These are phyloP conservation scores for Gambusia holbrooki DNA, from an alignment of 2,113 vertebrate species.

Conservation along the genomic window DNA sequence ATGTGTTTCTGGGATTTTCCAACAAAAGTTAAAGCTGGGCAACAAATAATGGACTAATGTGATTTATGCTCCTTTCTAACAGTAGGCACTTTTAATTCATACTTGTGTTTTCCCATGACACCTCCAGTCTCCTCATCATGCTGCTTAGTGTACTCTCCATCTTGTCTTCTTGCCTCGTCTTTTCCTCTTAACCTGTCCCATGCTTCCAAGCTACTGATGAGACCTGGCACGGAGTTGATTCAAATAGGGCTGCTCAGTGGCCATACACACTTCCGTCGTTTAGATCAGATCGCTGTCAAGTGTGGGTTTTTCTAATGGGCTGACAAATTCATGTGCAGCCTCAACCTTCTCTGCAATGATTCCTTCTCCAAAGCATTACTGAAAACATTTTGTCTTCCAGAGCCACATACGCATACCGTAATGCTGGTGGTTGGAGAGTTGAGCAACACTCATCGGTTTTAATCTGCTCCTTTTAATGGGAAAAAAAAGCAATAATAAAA, in stretches of 20 bases:
- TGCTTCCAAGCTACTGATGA: constrained; percentile 48
- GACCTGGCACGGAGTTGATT: constrained; percentile 66
- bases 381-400: constrained; percentile 49
- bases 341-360: constrained; percentile 63
- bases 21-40: neutral
- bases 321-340: constrained; percentile 69
- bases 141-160: constrained; percentile 41
- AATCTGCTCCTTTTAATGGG: constrained; percentile 67
- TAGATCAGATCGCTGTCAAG: constrained; percentile 64
- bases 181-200: constrained; percentile 43
- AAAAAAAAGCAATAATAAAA: constrained; percentile 79
- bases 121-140: constrained; percentile 10
- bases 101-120: neutral
- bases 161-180: constrained; percentile 48
- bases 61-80: neutral
- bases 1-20: neutral
- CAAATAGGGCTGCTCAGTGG: constrained; percentile 69
- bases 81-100: neutral
- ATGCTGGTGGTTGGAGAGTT: constrained; percentile 50
- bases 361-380: constrained; percentile 53
- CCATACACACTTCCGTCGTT: constrained; percentile 43
- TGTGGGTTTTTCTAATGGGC: constrained; percentile 62
- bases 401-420: constrained; percentile 27
- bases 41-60: neutral
- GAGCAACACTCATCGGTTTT: constrained; percentile 74